Percentiles rank a stretch among this genome's conserved stretches.
phyloP scores from a whole-genome alignment of 1,140 invertebrate genomes.

The Drosophila bifasciata region DNA sequence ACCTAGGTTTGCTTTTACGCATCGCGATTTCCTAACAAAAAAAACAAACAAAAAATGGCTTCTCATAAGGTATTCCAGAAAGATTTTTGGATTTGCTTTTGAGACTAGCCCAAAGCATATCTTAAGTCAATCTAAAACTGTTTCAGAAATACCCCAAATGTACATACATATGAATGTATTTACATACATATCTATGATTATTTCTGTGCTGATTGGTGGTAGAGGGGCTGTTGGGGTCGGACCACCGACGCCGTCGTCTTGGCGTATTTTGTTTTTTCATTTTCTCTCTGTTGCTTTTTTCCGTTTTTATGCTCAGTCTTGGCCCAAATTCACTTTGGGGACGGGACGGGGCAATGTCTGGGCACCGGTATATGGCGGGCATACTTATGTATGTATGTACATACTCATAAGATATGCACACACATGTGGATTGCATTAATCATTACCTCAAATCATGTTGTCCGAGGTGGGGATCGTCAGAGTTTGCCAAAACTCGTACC shows the following conservation, averaged over 20 bases:
- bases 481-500: conserved; percentile 52
- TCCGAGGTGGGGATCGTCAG: conserved; percentile 29
- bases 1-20: conserved; percentile 37
- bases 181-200: conserved; percentile 51
- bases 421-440: conserved; percentile 67
- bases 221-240: conserved; percentile 22
- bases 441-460: conserved; percentile 57
- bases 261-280: conserved; percentile 61
- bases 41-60: conserved; percentile 7
- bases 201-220: conserved; percentile 27
- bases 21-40: conserved; percentile 42
- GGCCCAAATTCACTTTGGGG: conserved; percentile 57
- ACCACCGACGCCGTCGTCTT: conserved; percentile 41
- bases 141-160: too few species aligned
- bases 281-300: conserved; percentile 37
- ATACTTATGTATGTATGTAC: not conserved
- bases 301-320: conserved; percentile 65
- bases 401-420: too few species aligned
- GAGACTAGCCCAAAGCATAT: too few species aligned
- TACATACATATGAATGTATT: too few species aligned
- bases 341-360: conserved; percentile 64
- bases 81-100: too few species aligned
- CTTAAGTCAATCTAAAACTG: too few species aligned
- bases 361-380: conserved; percentile 32
- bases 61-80: too few species aligned